These are phyloP conservation scores for Cynopterus brachyotis DNA, from an alignment of 2,113 vertebrate species.

Conservation along the genomic window DNA sequence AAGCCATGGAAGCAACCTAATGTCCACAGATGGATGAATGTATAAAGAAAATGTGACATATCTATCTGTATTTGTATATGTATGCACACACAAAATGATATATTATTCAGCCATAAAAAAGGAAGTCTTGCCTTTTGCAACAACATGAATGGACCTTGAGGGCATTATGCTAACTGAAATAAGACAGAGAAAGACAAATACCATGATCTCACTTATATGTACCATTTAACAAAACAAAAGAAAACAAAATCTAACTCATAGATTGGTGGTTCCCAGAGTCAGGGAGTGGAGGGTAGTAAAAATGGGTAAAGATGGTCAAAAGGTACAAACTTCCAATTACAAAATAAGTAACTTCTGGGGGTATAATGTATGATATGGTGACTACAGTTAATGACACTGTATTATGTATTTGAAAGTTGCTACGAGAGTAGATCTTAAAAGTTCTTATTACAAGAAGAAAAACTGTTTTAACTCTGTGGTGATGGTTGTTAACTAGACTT, in stretches of 20 bases:
- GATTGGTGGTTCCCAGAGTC: background rate
- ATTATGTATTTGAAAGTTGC: background rate
- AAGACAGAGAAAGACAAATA: background rate
- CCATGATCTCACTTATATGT: background rate
- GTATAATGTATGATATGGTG: background rate
- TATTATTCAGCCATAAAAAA: background rate
- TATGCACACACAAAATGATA: no score
- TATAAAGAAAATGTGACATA: background rate
- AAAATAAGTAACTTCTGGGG: background rate
- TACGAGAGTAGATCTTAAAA: background rate
- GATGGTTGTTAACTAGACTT: background rate
- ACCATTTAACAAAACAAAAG: background rate
- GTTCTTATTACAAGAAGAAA: background rate
- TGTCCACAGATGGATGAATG: background rate
- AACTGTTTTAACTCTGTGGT: background rate
- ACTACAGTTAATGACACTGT: background rate
- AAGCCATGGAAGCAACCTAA: background rate
- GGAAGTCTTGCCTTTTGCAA: background rate
- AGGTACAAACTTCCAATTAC: background rate
- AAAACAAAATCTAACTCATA: background rate
- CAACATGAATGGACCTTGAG: background rate
- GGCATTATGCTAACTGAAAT: background rate
- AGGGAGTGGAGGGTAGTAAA: background rate
- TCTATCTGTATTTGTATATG: no score
- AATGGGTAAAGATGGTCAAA: background rate